A percentile compares a stretch with the other conserved stretches of the same genome.
Evolutionary conservation across 2,113 vertebrate species (phyloP).

Genomic region (Aplodontia rufa): DNA sequence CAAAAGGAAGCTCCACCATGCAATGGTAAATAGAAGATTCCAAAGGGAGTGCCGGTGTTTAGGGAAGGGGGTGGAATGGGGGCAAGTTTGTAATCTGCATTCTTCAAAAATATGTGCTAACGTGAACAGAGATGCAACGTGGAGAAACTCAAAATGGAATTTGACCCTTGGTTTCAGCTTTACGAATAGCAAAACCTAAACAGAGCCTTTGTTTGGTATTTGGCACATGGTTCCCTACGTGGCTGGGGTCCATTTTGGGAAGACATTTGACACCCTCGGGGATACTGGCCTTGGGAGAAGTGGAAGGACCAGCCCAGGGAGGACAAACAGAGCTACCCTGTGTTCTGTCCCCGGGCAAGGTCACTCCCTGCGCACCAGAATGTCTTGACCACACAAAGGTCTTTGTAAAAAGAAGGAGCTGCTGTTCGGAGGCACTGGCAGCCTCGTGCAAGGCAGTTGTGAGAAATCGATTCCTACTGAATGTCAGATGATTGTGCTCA

Average conservation of each 20-base stretch:
- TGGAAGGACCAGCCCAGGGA: background rate
- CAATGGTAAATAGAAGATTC: background rate
- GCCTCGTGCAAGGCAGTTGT: background rate
- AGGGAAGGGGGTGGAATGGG: too few relatives aligned
- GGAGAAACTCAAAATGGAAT: conserved; percentile 2
- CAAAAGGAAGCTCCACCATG: background rate
- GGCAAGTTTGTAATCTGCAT: background rate
- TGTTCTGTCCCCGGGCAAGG: background rate
- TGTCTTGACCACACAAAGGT: background rate
- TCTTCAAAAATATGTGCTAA: background rate
- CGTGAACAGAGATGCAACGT: background rate
- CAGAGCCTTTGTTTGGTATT: conserved; percentile 5
- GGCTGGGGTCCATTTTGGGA: background rate
- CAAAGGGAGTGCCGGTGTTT: background rate
- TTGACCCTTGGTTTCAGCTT: background rate
- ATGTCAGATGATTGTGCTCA: background rate
- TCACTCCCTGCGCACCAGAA: background rate
- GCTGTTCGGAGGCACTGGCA: background rate
- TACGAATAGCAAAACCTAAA: background rate
- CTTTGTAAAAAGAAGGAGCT: background rate
- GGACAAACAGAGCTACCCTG: background rate
- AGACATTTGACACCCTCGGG: conserved; percentile 39
- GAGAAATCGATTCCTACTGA: background rate
- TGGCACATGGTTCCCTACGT: background rate
- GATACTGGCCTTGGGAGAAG: conserved; percentile 15